A percentile compares a stretch with the other conserved stretches of the same genome.
These are phyloP conservation scores for Chiloscyllium plagiosum DNA, from an alignment of 2,113 vertebrate genomes.

Conservation along the genomic window DNA sequence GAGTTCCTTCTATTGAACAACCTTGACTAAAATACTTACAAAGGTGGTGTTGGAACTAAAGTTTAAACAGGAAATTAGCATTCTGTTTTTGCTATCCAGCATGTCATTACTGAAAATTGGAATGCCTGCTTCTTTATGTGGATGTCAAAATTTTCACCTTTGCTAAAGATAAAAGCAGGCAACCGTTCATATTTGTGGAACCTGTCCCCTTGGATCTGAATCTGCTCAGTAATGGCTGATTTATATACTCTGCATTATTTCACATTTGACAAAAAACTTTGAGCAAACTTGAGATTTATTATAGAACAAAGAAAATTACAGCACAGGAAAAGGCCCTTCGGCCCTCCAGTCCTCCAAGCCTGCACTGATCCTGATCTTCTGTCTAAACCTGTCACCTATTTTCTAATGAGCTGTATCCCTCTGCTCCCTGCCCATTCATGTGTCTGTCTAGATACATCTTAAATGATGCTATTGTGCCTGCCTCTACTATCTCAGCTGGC, in stretches of 20 bases:
- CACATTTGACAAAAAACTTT: background rate
- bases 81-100: background rate
- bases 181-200: background rate
- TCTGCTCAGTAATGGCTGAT: background rate
- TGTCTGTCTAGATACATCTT: no score
- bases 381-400: no score
- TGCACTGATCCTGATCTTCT: no score
- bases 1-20: background rate
- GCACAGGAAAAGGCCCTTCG: no score
- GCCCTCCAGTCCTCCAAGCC: no score
- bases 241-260: background rate
- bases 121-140: background rate
- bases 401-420: no score
- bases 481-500: no score
- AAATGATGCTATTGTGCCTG: no score
- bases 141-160: background rate
- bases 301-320: no score
- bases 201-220: slow-evolving; percentile 4
- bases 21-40: slow-evolving; percentile 11
- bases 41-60: background rate
- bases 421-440: no score
- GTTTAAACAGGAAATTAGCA: background rate
- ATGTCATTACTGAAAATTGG: background rate
- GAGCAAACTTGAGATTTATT: background rate
- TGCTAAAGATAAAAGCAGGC: background rate